These are phyloP conservation scores for Puntigrus tetrazona DNA, from an alignment of 2,113 vertebrate genomes.

Conservation along the genomic window DNA sequence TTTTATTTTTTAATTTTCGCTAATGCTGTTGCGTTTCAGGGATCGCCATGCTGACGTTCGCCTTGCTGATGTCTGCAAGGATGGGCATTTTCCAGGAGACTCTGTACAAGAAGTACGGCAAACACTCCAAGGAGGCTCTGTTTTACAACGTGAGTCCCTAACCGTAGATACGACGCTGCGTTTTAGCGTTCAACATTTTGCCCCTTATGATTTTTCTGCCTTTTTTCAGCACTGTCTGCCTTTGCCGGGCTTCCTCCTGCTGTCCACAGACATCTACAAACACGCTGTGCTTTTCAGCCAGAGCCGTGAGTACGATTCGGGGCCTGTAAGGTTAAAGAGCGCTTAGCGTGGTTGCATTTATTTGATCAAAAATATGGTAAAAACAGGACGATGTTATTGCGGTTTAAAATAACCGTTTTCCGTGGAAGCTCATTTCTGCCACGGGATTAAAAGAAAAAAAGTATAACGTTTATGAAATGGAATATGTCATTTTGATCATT, in stretches of 20 bases:
- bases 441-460: too few species aligned
- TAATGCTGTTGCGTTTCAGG: slow-evolving; percentile 72
- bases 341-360: too few species aligned
- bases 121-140: slow-evolving; percentile 93
- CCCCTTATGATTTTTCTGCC: not conserved
- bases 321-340: too few species aligned
- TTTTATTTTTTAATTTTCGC: too few species aligned
- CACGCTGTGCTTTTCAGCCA: slow-evolving; percentile 86
- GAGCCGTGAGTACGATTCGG: slow-evolving; percentile 80
- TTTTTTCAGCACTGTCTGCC: slow-evolving; percentile 86
- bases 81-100: slow-evolving; percentile 99
- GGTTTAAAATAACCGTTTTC: too few species aligned
- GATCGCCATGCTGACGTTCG: slow-evolving; percentile 90
- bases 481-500: too few species aligned
- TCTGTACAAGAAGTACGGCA: slow-evolving; percentile 90
- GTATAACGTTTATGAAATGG: too few species aligned
- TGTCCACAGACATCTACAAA: slow-evolving; percentile 88
- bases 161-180: not conserved
- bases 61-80: slow-evolving; percentile 92
- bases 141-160: slow-evolving; percentile 90
- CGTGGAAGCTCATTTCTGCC: too few species aligned
- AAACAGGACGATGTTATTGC: too few species aligned
- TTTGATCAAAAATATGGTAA: too few species aligned
- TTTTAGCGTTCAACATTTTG: not conserved
- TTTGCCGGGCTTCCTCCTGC: slow-evolving; percentile 92